Base-by-base conservation (phyloP, 2,888 invertebrate species). In the Meiosimyza decipiens region DNA sequence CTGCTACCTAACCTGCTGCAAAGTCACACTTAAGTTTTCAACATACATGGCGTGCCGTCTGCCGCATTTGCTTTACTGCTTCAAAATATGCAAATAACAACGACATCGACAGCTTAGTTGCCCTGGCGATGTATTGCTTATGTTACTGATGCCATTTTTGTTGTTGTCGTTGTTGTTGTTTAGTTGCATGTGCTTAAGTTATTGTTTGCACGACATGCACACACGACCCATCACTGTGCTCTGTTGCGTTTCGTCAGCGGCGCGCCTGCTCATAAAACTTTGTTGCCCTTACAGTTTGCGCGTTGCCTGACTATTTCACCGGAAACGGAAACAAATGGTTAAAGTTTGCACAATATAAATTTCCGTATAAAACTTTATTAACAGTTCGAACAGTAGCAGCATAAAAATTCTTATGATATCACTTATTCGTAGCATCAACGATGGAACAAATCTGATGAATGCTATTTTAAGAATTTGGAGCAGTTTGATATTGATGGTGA, bases 251-350 rank as follows among this genome's bases (percentile, higher is more conserved):
- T 40, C 33, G 22, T 15, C 57, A 18, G 28, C 16, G 28, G 28
- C 22, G 18, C 64, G 51, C 51, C 64, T 51, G 51, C 64, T 64
- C 18, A 13, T 63, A 63, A 50, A 18, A 50, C 51, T 64, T 40
- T 64, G 62, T 40, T n/a, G 6, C 51, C 18, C 9, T 40, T 40
- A 9, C 40, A 9, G 40, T 40, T 40, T 40, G 40, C 9, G 40
- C 9, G 40, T 40, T 40, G 40, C 6, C 40, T 40, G 6, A 9
- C 40, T 40, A 9, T 40, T 40, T 40, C 9, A 64, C 18, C 64
- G 64, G 64, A 64, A 64, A 64, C 64, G 64, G 52, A 64, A 64
- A 64, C 51, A 64, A 64, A 64, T 52, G 64, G 51, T 64, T 64
- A 64, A 64, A 64, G 64, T 64, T 22, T 64, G 15, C 51, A 64